Conservation (phyloP, 2,888 invertebrate genomes). For the Charanyca ferruginea region DNA sequence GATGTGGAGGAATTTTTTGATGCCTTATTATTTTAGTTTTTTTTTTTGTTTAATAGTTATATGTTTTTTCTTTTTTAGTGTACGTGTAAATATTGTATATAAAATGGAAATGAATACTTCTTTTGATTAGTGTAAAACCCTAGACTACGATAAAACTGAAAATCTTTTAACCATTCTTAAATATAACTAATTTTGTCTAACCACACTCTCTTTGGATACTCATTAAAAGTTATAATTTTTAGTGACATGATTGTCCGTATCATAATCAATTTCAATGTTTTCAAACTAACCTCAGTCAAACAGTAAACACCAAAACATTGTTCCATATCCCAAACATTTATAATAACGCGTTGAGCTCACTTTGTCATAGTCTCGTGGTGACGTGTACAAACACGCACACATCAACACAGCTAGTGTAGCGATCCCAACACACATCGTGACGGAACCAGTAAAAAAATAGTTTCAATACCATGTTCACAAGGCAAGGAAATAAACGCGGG, state of each 20-base stretch:
- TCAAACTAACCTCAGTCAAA: slow-evolving; percentile 3
- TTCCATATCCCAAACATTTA: slow-evolving; percentile 27
- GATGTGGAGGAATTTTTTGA: too few relatives aligned
- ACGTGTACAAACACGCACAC: slow-evolving; percentile 34
- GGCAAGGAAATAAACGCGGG: slow-evolving; percentile 65
- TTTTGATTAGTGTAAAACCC: too few relatives aligned
- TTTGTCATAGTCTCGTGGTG: slow-evolving; percentile 43
- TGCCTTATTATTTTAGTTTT: too few relatives aligned
- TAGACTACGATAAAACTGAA: too few relatives aligned
- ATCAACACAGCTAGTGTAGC: slow-evolving; percentile 6
- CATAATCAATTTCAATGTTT: background rate
- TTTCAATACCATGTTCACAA: slow-evolving; percentile 58
- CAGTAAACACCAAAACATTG: slow-evolving; percentile 7
- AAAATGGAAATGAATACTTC: too few relatives aligned
- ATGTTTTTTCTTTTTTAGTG: too few relatives aligned
- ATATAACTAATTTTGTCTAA: too few relatives aligned
- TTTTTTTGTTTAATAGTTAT: too few relatives aligned
- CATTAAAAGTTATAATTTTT: background rate
- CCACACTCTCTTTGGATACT: background rate
- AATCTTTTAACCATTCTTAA: too few relatives aligned
- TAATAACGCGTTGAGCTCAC: slow-evolving; percentile 29
- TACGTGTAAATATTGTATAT: too few relatives aligned
- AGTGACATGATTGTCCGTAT: background rate
- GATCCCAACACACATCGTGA: slow-evolving; percentile 45
- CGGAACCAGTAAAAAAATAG: slow-evolving; percentile 69